Evolutionary conservation across 2,888 invertebrate species (phyloP), one percentile per base, ranked within the genome.

Genomic region (Lacanobia oleracea): DNA sequence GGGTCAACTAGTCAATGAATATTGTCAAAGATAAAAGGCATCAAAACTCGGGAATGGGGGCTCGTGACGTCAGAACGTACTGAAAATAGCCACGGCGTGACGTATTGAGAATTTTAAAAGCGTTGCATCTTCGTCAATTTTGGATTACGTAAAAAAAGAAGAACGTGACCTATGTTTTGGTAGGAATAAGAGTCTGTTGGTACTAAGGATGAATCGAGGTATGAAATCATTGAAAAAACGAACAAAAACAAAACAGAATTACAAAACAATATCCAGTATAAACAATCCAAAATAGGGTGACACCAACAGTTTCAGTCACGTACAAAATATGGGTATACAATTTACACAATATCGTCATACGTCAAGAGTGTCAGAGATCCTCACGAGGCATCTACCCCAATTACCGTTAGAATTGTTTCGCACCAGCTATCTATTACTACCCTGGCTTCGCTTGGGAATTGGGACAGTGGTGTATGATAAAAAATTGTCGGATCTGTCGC

Each of bases 321-420:
- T 89, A 87, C 89, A 86, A 88, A 89, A 89, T 90, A 91, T 89
- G 89, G 79, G 79, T 85, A 92, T 92, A 91, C 92, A 91, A 94
- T 94, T 94, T 93, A 91, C 93, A 94, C 93, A 93, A 93, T 94
- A 94, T 94, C 91, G 93, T 93, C 93, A 94, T 94, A 93, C 89
- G 94, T 94, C 94, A 93, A 75, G 88, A 81, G 87, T 90, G 94
- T 91, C 94, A 90, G 85, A 86, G 84, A 87, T 84, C 87, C 92
- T 92, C 94, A 83, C 80, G 93, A 91, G 92, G 91, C 91, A 89
- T 88, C 93, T 90, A 91, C 92, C 93, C 94, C 93, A 93, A 94
- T 94, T 94, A 94, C 93, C 85, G 91, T 87, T 90, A 90, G 92
- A 94, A 95, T 94, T 94, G 95, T 94, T 93, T 91, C 92, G 67